Evolutionary conservation across 2,888 invertebrate genomes (phyloP).

Genomic region (Rhagophthalmus giganteus): DNA sequence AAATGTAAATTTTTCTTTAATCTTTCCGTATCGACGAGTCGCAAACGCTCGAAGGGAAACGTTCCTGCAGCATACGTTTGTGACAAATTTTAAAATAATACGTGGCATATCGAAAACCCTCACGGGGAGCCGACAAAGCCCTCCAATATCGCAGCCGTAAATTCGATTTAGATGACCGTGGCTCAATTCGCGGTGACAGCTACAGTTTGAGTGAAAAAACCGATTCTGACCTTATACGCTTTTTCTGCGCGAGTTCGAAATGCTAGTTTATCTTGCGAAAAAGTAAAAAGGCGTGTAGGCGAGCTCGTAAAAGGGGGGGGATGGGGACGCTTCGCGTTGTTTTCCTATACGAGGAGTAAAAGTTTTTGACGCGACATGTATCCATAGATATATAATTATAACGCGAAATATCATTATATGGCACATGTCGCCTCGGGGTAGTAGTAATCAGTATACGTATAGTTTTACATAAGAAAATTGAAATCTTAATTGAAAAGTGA

Average conservation of each 20-base stretch:
- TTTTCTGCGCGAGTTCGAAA: slow-evolving; percentile 18
- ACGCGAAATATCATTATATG: too few relatives aligned
- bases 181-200: slow-evolving; percentile 46
- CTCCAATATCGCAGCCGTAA: slow-evolving; percentile 49
- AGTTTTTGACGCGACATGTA: too few relatives aligned
- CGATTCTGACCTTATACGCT: slow-evolving; percentile 33
- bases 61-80: slow-evolving; percentile 44
- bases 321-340: too few relatives aligned
- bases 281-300: slow-evolving; percentile 26
- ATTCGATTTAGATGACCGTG: slow-evolving; percentile 54
- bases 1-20: neutral
- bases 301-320: too few relatives aligned
- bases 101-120: slow-evolving; percentile 45
- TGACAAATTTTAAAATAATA: slow-evolving; percentile 54
- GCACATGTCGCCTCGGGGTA: too few relatives aligned
- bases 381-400: too few relatives aligned
- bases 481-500: too few relatives aligned
- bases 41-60: slow-evolving; percentile 2
- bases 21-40: neutral
- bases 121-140: slow-evolving; percentile 39
- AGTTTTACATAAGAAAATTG: too few relatives aligned
- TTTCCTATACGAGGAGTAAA: too few relatives aligned
- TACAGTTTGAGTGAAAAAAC: slow-evolving; percentile 44
- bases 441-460: too few relatives aligned
- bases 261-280: slow-evolving; percentile 20